Base-by-base conservation (phyloP, 2,113 vertebrate species). In the Lepidothrix coronata region DNA sequence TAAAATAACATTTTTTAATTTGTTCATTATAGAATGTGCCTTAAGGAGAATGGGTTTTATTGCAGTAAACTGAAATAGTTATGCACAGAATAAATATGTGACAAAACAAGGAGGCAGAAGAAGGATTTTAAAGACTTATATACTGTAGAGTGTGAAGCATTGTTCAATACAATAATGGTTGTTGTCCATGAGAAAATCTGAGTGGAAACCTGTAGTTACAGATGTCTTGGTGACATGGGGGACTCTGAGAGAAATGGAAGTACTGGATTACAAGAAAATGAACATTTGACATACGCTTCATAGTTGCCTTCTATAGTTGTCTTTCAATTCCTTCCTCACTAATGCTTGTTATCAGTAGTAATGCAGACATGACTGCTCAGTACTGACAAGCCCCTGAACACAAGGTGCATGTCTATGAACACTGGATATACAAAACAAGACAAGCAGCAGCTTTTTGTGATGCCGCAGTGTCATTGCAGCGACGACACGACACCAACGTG, bases 41-140 rank as follows among this genome's bases (percentile, higher is more conserved):
- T 68, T 87, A 59, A 92, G 74, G 91, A 90, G 72, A 95, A 91
- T 41, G 74, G n/a, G 52, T 88, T 93, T 96, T 89, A 80, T 72
- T 89, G 73, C 70, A 61, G 68, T 59, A 77, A 93, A 82, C 73
- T 85, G n/a, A 77, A 78, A 31, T 67, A 75, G 73, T 63, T 89
- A 75, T 23, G 61, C 76, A 54, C 37, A 46, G 72, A 91, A 93
- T 58, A 77, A 95, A 92, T 86, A 84, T 24, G 63, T 35, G 65
- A 21, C 52, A 39, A 72, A 95, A 65, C n/a, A 62, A 65, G 51
- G 68, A 87, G 46, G 76, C 22, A 37, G 68, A 55, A 77, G 70
- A 83, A 65, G 55, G 82, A 63, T 78, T 67, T 86, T 54, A n/a
- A 63, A 75, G 75, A 54, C 23, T 46, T 70, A 2, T 24, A 24